Base-by-base conservation (phyloP, 2,113 vertebrate genomes). In the Vireo altiloquus region DNA sequence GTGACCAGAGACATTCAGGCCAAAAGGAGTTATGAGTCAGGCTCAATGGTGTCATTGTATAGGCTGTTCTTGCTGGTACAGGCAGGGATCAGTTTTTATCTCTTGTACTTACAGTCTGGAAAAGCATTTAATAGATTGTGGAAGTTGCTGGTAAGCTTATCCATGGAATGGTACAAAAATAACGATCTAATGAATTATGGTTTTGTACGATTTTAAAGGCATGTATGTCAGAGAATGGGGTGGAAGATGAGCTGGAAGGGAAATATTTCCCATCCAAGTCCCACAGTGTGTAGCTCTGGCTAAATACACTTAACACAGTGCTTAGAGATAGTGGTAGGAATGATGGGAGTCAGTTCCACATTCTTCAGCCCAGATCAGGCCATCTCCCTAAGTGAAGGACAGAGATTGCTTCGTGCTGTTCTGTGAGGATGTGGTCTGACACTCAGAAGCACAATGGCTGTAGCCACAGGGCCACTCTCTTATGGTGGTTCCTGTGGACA, bases 321-420 rank as follows among this genome's bases (percentile, higher is more conserved):
- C 66, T 77, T 59, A 31, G 79, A 70, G 59, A 6, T 30, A 46
- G 59, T 42, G 33, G 42, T 57, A 63, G 68, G 64, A 85, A 49
- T 66, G 46, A 59, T 28, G 39, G 59, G 20, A 92, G 64, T 76
- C 54, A 12, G 15, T 77, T 66, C 76, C 86, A 90, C 86, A 49
- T 93, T 94, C 86, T 78, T 83, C 60, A 59, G 22, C 60, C 75
- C 82, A 78, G 82, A 71, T 27, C 31, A 46, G 72, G 80, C 75
- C 4, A 1, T 46, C 33, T 90, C 35, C 33, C 5, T 42, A 12
- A 56, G 64, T 5, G 40, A 56, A 35, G 80, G 57, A 50, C 15
- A 3, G 78, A 52, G 69, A 27, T 80, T 37, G 13, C 16, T 37
- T 24, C 40, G 56, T 75, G 77, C 59, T 86, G 2, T n/a, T 64